These are phyloP conservation scores for Erithacus rubecula DNA, from an alignment of 2,797 vertebrate species.

Conservation along the genomic window DNA sequence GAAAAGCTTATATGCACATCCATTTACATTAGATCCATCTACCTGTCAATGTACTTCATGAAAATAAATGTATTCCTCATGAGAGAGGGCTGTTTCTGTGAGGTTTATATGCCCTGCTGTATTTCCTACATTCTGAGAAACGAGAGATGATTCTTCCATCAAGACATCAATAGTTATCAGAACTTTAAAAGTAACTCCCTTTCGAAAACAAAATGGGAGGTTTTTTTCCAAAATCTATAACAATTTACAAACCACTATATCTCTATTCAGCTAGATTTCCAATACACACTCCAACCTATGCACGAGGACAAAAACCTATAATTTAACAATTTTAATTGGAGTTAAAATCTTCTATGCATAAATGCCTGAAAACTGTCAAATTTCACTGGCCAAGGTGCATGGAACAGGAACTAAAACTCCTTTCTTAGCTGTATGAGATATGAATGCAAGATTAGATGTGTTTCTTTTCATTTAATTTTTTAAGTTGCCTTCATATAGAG, in stretches of 20 bases:
- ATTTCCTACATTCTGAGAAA: not conserved
- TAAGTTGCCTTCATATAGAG: not conserved
- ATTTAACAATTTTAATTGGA: not conserved
- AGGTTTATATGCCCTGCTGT: not conserved
- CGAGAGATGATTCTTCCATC: not conserved
- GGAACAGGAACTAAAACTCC: not conserved
- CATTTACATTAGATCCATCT: conserved; percentile 21
- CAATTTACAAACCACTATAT: not conserved
- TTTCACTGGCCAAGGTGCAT: not conserved
- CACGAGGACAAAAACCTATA: not conserved
- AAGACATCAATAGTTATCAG: not conserved
- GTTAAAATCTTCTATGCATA: not conserved
- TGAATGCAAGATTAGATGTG: not conserved
- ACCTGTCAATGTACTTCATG: not conserved
- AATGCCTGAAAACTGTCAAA: not conserved
- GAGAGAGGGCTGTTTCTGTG: not conserved
- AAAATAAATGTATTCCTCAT: conserved; percentile 41
- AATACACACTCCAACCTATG: not conserved
- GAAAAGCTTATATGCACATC: not conserved
- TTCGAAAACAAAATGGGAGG: not conserved
- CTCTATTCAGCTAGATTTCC: not conserved
- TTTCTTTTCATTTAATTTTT: not conserved
- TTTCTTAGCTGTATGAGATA: not conserved
- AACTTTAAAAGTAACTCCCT: not conserved
- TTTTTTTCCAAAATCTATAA: not conserved